phyloP scores from a whole-genome alignment of 2,797 vertebrate species.

The Enteromius thamalakanensis region DNA sequence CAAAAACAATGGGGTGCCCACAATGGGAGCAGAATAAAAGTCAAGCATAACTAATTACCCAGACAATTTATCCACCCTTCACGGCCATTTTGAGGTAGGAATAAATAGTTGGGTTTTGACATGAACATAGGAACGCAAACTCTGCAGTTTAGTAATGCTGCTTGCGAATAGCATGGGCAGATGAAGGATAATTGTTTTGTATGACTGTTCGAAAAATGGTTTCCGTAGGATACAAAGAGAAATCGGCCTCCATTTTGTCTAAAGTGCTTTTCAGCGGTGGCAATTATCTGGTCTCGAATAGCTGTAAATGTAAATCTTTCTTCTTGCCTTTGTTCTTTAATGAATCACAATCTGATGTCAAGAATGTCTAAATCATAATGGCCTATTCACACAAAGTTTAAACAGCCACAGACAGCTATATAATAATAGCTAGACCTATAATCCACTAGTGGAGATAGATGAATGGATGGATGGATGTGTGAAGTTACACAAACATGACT shows the following conservation, averaged over 20 bases:
- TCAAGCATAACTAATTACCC: constrained; percentile 42
- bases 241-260: constrained; percentile 46
- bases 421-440: not conserved
- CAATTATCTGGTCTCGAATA: constrained; percentile 52
- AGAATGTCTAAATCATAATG: not conserved
- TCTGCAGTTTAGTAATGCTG: constrained; percentile 42
- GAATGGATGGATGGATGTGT: not conserved
- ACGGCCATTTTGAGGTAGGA: not conserved
- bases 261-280: constrained; percentile 50
- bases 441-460: not conserved
- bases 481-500: too few species aligned
- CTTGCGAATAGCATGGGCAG: constrained; percentile 37
- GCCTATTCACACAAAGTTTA: not conserved
- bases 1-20: constrained; percentile 23
- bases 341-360: not conserved
- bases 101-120: constrained; percentile 28
- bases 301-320: constrained; percentile 23
- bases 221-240: constrained; percentile 35
- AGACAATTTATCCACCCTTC: constrained; percentile 26
- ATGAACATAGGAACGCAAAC: not conserved
- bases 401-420: not conserved
- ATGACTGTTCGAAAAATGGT: constrained; percentile 52
- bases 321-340: constrained; percentile 4
- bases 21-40: constrained; percentile 20
- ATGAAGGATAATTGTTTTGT: constrained; percentile 57